Evolutionary conservation across 2,888 invertebrate genomes (phyloP).

Genomic region (Nudaria mundana): DNA sequence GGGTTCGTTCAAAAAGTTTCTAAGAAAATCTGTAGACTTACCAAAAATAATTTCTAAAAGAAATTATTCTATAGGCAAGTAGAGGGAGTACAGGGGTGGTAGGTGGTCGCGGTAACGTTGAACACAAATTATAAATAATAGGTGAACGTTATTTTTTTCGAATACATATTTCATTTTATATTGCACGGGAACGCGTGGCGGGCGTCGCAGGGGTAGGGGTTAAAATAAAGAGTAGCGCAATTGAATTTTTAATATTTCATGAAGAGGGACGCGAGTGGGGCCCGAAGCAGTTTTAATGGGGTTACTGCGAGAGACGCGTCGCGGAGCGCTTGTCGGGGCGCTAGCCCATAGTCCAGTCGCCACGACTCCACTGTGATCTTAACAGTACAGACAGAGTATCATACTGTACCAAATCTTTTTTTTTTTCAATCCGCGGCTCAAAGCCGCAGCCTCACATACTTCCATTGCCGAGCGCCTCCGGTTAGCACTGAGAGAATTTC

Average conservation of each 20-base stretch:
- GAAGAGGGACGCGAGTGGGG: constrained; percentile 70
- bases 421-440: too few relatives aligned
- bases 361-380: neutral
- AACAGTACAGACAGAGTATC: too few relatives aligned
- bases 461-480: too few relatives aligned
- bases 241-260: constrained; percentile 82
- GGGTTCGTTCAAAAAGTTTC: neutral
- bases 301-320: constrained; percentile 51
- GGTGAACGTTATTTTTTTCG: constrained; percentile 75
- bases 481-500: too few relatives aligned
- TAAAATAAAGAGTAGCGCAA: constrained; percentile 82
- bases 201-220: constrained; percentile 70
- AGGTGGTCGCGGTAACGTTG: constrained; percentile 42
- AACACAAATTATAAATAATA: constrained; percentile 78
- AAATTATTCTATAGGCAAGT: constrained; percentile 33
- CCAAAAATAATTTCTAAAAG: constrained; percentile 28
- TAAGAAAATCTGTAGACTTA: constrained; percentile 3
- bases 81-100: constrained; percentile 16
- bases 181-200: constrained; percentile 63
- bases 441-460: too few relatives aligned
- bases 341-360: constrained; percentile 5
- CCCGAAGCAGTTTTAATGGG: constrained; percentile 75
- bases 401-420: too few relatives aligned
- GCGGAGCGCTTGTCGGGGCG: constrained; percentile 20
- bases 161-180: constrained; percentile 80